Evolutionary conservation across 2,113 vertebrate genomes (phyloP).

Genomic region (Nothobranchius kuhntae): DNA sequence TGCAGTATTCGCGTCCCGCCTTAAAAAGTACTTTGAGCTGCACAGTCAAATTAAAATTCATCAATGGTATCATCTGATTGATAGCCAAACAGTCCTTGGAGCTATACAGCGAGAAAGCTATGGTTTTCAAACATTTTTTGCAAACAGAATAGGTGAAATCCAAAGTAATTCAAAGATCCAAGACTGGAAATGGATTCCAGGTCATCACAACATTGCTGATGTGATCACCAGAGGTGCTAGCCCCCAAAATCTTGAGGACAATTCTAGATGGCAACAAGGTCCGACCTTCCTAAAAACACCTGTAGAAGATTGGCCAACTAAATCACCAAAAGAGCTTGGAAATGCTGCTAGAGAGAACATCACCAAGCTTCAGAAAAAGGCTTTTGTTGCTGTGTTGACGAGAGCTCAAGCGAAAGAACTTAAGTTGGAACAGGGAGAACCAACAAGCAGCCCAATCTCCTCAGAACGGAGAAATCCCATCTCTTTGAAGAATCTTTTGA

Average conservation of each 20-base stretch:
- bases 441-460: too few species aligned
- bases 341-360: too few species aligned
- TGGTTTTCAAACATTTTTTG: constrained; percentile 31
- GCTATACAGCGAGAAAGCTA: constrained; percentile 25
- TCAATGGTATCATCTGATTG: constrained; percentile 28
- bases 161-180: constrained; percentile 13
- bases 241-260: background rate
- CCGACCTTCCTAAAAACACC: too few species aligned
- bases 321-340: too few species aligned
- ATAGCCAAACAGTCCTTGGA: constrained; percentile 25
- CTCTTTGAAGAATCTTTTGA: too few species aligned
- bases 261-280: too few species aligned
- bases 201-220: background rate
- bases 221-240: background rate
- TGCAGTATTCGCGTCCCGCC: constrained; percentile 17
- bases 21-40: constrained; percentile 1
- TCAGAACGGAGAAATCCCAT: too few species aligned
- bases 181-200: constrained; percentile 15
- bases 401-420: too few species aligned
- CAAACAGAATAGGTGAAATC: constrained; percentile 41
- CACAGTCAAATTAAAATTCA: constrained; percentile 14
- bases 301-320: too few species aligned
- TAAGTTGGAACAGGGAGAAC: too few species aligned
- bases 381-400: too few species aligned
- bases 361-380: too few species aligned